These are phyloP conservation scores for Grus americana DNA, from an alignment of 2,113 vertebrate genomes.

Conservation along the genomic window DNA sequence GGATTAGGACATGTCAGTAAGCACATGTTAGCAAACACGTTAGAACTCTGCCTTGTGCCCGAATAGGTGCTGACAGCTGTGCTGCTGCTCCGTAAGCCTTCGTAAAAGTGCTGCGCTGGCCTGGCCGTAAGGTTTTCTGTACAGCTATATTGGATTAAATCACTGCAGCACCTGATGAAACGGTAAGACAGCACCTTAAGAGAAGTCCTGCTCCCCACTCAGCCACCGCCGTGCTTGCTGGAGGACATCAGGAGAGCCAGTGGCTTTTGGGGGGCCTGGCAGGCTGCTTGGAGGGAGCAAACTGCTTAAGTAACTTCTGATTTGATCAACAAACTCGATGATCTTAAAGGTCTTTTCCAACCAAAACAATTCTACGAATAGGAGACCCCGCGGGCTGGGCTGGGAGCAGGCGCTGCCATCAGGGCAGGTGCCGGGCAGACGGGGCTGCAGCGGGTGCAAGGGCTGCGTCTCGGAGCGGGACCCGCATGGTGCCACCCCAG, in stretches of 20 bases:
- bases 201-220: not conserved
- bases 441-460: not conserved
- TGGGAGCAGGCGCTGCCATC: not conserved
- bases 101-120: not conserved
- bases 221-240: fast-evolving
- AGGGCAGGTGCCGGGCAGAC: not conserved
- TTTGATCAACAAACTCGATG: too few relatives aligned
- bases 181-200: too few relatives aligned
- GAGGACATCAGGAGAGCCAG: not conserved
- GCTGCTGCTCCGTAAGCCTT: not conserved
- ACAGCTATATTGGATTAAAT: not conserved
- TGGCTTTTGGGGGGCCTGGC: not conserved
- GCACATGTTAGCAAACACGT: not conserved
- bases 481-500: not conserved
- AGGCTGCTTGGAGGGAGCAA: not conserved
- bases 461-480: not conserved
- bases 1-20: not conserved
- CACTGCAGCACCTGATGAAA: not conserved
- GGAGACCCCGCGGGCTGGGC: not conserved
- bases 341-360: too few relatives aligned
- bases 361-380: too few relatives aligned
- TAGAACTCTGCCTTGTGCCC: not conserved
- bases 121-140: not conserved
- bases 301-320: not conserved
- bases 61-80: not conserved